A percentile compares a stretch with the other conserved stretches of the same genome.
phyloP scores from a whole-genome alignment of 2,888 invertebrate genomes.

The Pristionchus entomophagus region DNA sequence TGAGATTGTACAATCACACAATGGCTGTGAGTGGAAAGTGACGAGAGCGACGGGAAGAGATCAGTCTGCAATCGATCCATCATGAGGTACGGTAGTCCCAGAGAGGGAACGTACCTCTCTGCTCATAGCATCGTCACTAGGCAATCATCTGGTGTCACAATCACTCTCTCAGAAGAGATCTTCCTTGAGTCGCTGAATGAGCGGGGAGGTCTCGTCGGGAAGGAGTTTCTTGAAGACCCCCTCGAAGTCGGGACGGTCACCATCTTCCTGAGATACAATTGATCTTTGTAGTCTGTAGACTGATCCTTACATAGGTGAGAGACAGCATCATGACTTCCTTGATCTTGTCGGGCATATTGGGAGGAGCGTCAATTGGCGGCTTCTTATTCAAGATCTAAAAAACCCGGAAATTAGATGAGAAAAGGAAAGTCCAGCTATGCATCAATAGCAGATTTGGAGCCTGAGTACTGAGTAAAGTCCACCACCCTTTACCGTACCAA shows the following conservation, averaged over 20 bases:
- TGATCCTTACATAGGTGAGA: slow-evolving; percentile 26
- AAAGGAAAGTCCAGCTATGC: no score
- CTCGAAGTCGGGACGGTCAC: slow-evolving; percentile 47
- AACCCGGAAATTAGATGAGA: neutral
- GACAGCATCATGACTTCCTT: neutral
- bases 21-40: neutral
- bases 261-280: neutral
- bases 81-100: neutral
- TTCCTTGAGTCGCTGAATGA: neutral
- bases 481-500: neutral
- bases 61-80: neutral
- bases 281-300: neutral
- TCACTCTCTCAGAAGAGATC: slow-evolving; percentile 27
- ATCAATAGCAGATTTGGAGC: neutral
- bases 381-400: slow-evolving; percentile 14
- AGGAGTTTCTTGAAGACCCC: slow-evolving; percentile 31
- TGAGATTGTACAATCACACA: slow-evolving; percentile 4
- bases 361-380: slow-evolving; percentile 15
- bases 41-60: neutral
- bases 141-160: neutral
- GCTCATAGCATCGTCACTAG: neutral
- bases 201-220: slow-evolving; percentile 47
- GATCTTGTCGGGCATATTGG: slow-evolving; percentile 4
- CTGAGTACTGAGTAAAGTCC: no score
- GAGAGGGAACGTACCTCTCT: no score